phyloP scores from a whole-genome alignment of 2,888 invertebrate genomes.

The Eupithecia subumbrata region DNA sequence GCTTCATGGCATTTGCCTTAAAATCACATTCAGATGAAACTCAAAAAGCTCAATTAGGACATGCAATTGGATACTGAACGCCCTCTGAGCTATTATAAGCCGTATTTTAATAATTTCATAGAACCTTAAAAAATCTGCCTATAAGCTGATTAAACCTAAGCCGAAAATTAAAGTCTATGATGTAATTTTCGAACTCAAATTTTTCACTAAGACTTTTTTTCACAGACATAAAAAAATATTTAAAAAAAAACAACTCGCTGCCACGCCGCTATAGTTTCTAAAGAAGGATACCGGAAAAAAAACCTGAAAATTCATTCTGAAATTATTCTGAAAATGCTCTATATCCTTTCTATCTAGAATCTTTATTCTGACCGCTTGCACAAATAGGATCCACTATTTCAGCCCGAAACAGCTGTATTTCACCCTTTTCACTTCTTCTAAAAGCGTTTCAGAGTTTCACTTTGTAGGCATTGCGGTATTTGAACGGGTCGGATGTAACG shows the following conservation, averaged over 20 bases:
- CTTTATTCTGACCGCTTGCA: not conserved
- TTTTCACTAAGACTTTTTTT: not conserved
- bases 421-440: constrained; percentile 9
- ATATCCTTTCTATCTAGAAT: not conserved
- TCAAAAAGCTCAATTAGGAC: no score
- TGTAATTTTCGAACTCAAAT: not conserved
- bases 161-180: no score
- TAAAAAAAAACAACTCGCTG: not conserved
- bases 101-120: not conserved
- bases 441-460: constrained; percentile 15
- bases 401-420: constrained; percentile 4
- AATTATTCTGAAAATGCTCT: not conserved
- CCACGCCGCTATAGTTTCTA: not conserved
- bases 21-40: no score
- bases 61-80: not conserved
- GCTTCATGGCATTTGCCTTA: no score
- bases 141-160: not conserved
- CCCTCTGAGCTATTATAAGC: no score
- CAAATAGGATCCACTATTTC: constrained; percentile 5
- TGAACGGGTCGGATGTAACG: not conserved
- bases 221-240: not conserved
- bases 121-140: not conserved
- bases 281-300: not conserved
- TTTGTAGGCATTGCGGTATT: constrained; percentile 24
- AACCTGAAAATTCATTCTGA: not conserved